Conservation (phyloP, 2,888 invertebrate genomes). For the Sinhomidia bicolor region DNA sequence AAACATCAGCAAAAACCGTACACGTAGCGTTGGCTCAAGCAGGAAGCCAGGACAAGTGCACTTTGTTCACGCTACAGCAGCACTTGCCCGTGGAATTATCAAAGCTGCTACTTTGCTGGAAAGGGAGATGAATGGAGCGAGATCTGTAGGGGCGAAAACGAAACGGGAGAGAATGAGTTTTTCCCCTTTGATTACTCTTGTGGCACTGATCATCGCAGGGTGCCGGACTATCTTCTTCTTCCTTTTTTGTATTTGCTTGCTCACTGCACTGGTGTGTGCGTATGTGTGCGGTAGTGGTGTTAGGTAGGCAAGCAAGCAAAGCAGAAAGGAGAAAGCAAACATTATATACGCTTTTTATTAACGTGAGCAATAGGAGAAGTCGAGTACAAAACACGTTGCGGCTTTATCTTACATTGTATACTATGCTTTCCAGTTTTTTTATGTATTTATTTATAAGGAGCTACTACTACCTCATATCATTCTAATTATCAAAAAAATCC, state of each 20-base stretch:
- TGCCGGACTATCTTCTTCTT: constrained; percentile 60
- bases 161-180: constrained; percentile 74
- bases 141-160: constrained; percentile 77
- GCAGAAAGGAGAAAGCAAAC: constrained; percentile 8
- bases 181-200: constrained; percentile 60
- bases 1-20: no score
- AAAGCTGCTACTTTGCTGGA: constrained; percentile 38
- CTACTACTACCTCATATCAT: background rate
- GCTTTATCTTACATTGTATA: no score
- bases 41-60: no score
- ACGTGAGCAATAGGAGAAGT: background rate
- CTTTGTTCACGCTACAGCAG: no score
- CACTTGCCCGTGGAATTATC: no score
- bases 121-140: constrained; percentile 77
- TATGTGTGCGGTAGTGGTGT: no score
- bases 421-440: background rate
- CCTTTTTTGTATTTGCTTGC: no score
- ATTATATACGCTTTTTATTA: background rate
- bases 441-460: no score
- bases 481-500: background rate
- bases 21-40: no score
- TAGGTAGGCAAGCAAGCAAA: background rate
- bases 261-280: no score
- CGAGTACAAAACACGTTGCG: background rate
- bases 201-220: constrained; percentile 69